Base-by-base conservation (phyloP, 1,140 invertebrate species). In the Drosophila ironensis region DNA sequence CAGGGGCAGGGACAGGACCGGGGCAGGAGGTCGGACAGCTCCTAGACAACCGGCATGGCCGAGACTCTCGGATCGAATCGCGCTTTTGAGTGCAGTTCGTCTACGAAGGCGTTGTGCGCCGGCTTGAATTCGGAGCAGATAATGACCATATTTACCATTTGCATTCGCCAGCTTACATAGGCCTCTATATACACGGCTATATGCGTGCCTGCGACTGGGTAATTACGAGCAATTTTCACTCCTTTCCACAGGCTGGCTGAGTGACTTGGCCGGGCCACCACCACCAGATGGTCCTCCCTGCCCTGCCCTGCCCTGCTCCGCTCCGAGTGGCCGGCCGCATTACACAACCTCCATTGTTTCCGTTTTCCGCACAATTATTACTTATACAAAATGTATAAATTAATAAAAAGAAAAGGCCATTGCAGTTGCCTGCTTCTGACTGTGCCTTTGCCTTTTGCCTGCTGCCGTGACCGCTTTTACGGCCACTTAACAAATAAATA, bases 301-400 rank as follows among this genome's bases (percentile, higher is more conserved):
- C 44, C 52, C 48, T 35, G 25, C 25, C 52, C 24, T 25, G 22
- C 14, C 9, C 38, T 12, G 11, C 14, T 28, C 25, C 8, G 25
- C n/a, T 9, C 25, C 9, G 60, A 57, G 53, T 57, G 69, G 76
- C 80, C 64, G 69, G 76, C 80, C 64, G 67, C 80, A 86, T 86
- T 87, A 67, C 78, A 82, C 78, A 82, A 82, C 80, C 77, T 87
- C 84, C 84, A 87, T 87, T 87, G 84, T 87, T 87, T 84, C 77
- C 84, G 74, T 87, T 87, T 87, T 87, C 81, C 73, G 80, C 74
- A 86, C 80, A 86, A 86, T 86, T 86, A 86, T 86, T 87, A 86
- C 81, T 67, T 86, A 84, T 86, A 82, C 78, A 82, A 82, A 84
- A 81, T 81, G 76, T 81, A 81, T 81, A 82, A 84, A 84, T 84